phyloP scores from a whole-genome alignment of 2,113 vertebrate genomes.

The Felis chaus region DNA sequence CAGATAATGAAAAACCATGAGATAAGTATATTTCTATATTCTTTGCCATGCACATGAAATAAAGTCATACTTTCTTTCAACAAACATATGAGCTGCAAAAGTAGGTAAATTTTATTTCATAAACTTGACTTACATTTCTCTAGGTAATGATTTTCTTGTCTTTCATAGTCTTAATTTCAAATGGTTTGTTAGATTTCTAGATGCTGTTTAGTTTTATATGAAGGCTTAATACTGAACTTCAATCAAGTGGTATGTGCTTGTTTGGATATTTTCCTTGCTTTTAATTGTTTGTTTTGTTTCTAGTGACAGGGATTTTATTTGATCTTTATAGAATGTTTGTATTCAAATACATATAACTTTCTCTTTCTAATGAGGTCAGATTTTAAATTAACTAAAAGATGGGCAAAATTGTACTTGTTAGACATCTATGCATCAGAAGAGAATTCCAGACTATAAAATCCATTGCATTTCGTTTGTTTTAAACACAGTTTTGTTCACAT shows the following conservation, averaged over 20 bases:
- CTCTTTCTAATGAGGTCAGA: not conserved
- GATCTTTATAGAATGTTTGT: not conserved
- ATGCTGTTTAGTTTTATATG: not conserved
- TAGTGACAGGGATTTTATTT: not conserved
- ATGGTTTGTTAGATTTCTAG: constrained; percentile 37
- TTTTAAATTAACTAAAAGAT: constrained; percentile 29
- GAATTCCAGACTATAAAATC: not conserved
- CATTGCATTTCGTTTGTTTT: not conserved
- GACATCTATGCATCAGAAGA: not conserved
- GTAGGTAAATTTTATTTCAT: constrained; percentile 87
- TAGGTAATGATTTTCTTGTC: constrained; percentile 60
- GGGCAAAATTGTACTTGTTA: constrained; percentile 1
- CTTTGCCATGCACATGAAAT: constrained; percentile 79
- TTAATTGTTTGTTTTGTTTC: constrained; percentile 18
- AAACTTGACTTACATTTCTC: constrained; percentile 73
- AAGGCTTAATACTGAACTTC: not conserved
- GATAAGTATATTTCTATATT: constrained; percentile 73
- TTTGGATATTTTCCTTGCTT: constrained; percentile 44
- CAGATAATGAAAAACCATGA: constrained; percentile 73
- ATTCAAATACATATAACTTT: not conserved
- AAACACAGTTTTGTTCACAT: not conserved
- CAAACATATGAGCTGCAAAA: constrained; percentile 82
- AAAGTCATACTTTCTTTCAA: constrained; percentile 80
- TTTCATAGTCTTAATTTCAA: constrained; percentile 13
- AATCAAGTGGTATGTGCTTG: not conserved